A percentile compares a stretch with the other conserved stretches of the same genome.
Evolutionary conservation across 1,140 invertebrate genomes (phyloP).

Genomic region (Latrodectus geometricus): DNA sequence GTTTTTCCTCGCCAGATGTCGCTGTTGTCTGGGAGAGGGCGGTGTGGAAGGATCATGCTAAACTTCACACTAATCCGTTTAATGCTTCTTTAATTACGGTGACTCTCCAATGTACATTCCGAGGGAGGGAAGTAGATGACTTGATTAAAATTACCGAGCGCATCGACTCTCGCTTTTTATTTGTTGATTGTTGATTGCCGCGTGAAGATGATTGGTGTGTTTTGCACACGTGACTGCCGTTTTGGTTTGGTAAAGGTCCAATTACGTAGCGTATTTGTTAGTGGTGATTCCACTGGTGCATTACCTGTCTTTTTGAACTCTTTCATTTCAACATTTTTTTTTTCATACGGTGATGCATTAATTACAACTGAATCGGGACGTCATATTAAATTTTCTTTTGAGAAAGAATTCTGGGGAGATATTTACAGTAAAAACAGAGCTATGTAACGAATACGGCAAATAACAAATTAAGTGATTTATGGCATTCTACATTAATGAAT

Average conservation of each 20-base stretch:
- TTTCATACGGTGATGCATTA: too few relatives aligned
- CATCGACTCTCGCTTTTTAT: background rate
- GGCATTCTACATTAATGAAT: too few relatives aligned
- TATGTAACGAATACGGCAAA: too few relatives aligned
- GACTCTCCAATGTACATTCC: background rate
- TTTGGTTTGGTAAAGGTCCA: background rate
- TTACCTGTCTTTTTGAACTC: too few relatives aligned
- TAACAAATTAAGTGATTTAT: too few relatives aligned
- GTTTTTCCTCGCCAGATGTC: background rate
- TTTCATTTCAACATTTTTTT: too few relatives aligned
- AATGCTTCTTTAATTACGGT: slow-evolving; percentile 19
- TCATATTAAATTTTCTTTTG: too few relatives aligned
- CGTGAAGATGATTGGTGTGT: background rate
- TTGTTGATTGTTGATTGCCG: background rate
- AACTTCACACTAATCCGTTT: slow-evolving; percentile 3
- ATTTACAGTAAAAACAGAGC: too few relatives aligned
- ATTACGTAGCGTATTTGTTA: background rate
- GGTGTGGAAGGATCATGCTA: background rate
- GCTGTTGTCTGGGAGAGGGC: background rate
- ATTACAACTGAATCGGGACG: too few relatives aligned
- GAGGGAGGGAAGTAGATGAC: background rate
- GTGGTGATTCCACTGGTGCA: background rate
- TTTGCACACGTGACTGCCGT: background rate
- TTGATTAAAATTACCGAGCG: slow-evolving; percentile 6
- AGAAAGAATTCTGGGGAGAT: too few relatives aligned